Evolutionary conservation across 2,797 vertebrate species (phyloP).

Genomic region (Anas acuta): DNA sequence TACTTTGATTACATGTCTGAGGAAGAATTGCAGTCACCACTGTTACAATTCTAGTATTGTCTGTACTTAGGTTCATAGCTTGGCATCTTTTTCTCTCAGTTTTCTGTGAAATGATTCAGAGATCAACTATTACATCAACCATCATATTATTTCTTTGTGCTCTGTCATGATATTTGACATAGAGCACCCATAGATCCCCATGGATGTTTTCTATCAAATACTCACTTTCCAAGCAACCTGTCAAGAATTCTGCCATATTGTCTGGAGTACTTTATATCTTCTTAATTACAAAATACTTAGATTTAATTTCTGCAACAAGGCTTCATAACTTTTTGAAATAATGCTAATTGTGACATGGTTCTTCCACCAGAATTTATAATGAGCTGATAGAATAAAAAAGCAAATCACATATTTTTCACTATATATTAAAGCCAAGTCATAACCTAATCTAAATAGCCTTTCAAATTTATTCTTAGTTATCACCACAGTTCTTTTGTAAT

Average conservation of each 20-base stretch:
- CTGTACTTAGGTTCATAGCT: accelerated
- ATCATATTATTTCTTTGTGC: background rate
- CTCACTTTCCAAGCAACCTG: background rate
- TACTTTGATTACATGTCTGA: background rate
- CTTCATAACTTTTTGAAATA: background rate
- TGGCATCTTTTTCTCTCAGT: background rate
- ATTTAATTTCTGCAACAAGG: background rate
- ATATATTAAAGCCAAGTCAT: background rate
- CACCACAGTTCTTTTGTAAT: background rate
- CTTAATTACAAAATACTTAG: background rate
- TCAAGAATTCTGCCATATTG: background rate
- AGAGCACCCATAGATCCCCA: background rate
- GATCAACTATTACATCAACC: background rate
- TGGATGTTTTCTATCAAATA: background rate
- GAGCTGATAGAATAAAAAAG: background rate
- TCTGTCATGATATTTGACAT: background rate
- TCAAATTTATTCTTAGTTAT: background rate
- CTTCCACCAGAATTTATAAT: background rate
- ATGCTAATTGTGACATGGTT: background rate
- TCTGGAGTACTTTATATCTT: background rate
- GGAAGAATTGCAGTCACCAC: background rate
- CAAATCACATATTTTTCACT: background rate
- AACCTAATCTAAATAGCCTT: background rate
- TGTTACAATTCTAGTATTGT: background rate
- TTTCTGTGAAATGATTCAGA: background rate